A percentile compares a stretch with the other conserved stretches of the same genome.
These are phyloP conservation scores for Thalassaphorura encarpata DNA, from an alignment of 1,140 invertebrate genomes.

Conservation along the genomic window DNA sequence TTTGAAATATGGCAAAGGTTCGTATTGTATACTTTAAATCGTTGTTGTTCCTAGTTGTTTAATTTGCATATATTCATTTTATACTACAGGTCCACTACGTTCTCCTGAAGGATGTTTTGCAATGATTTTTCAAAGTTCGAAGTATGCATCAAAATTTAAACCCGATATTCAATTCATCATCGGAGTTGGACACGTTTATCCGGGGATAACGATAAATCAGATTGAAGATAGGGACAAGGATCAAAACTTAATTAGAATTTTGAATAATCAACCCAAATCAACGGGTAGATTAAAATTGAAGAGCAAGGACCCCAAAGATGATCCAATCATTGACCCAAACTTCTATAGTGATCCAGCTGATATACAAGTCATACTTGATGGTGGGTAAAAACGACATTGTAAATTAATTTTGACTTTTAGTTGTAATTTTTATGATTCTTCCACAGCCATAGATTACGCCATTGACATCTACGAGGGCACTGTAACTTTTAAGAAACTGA, in stretches of 20 bases:
- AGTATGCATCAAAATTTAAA: not conserved
- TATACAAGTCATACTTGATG: not conserved
- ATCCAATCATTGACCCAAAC: constrained; percentile 2
- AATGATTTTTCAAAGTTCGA: not conserved
- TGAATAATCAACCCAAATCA: not conserved
- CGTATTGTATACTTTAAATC: not conserved
- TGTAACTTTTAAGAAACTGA: not conserved
- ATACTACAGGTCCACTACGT: not conserved
- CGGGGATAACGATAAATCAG: not conserved
- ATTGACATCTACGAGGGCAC: not conserved
- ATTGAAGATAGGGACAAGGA: not conserved
- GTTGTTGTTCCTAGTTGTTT: not conserved
- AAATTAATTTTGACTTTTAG: not conserved
- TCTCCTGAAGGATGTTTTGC: not conserved
- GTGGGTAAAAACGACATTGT: not conserved
- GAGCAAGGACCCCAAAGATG: not conserved
- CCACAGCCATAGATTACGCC: not conserved
- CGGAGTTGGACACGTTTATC: no score
- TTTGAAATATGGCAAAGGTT: not conserved
- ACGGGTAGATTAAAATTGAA: constrained; percentile 2
- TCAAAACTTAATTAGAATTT: not conserved
- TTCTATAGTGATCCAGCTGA: not conserved
- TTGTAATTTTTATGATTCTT: not conserved
- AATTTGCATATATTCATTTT: not conserved
- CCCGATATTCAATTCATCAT: not conserved